These are phyloP conservation scores for Xerus rutilus DNA, from an alignment of 2,797 vertebrate species.

Conservation along the genomic window DNA sequence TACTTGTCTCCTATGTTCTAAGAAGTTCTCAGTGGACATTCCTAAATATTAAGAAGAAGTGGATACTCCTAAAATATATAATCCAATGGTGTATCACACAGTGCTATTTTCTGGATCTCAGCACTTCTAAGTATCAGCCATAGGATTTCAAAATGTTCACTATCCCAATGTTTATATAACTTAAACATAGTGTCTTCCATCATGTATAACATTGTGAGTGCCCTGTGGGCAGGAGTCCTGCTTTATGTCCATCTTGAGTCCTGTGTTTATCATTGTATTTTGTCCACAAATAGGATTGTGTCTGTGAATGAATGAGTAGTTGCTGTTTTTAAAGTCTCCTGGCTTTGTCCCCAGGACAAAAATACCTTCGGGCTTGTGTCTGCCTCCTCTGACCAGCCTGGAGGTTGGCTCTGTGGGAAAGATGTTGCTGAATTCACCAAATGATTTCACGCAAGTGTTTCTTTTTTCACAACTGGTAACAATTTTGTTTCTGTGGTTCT, in stretches of 20 bases:
- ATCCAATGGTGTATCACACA: neutral
- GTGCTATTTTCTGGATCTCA: neutral
- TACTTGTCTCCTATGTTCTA: neutral
- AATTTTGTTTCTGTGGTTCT: slow-evolving; percentile 37
- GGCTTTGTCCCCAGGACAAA: neutral
- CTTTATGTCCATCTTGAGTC: neutral
- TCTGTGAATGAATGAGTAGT: slow-evolving; percentile 12
- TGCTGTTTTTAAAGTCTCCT: slow-evolving; percentile 17
- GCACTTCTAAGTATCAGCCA: neutral
- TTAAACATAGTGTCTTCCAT: neutral
- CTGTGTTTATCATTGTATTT: neutral
- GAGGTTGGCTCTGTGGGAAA: neutral
- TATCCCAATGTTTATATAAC: neutral
- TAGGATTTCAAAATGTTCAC: neutral
- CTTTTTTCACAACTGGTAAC: neutral
- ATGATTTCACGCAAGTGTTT: neutral
- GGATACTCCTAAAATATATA: neutral
- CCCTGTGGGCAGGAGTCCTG: neutral
- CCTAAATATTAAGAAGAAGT: neutral
- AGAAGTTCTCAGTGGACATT: neutral
- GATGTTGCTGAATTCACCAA: neutral
- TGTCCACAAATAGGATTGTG: neutral
- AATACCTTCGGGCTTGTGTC: neutral
- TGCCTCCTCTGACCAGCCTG: neutral
- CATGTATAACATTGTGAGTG: neutral